phyloP scores from a whole-genome alignment of 2,797 vertebrate genomes.

The Girardinus metallicus region DNA sequence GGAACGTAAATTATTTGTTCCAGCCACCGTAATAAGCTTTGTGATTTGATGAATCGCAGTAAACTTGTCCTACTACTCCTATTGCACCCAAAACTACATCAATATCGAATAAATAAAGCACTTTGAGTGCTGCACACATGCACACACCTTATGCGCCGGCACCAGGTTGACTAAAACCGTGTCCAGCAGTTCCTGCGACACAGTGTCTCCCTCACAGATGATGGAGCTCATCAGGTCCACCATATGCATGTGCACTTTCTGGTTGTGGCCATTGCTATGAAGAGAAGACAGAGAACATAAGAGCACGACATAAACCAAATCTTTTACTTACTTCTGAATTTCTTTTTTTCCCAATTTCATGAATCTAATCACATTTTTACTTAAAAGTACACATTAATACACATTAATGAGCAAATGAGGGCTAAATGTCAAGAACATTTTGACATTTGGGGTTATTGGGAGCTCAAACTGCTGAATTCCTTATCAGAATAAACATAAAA shows the following conservation, averaged over 20 bases:
- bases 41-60: background rate
- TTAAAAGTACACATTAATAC: background rate
- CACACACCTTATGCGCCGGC: slow-evolving; percentile 93
- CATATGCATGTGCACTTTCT: slow-evolving; percentile 99
- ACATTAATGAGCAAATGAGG: background rate
- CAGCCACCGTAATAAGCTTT: background rate
- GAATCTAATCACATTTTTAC: background rate
- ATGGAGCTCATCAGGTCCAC: slow-evolving; percentile 99
- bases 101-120: background rate
- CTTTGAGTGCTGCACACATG: background rate
- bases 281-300: slow-evolving; percentile 27
- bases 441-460: background rate
- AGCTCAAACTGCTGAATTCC: background rate
- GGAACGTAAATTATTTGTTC: background rate
- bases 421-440: background rate
- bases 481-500: slow-evolving; percentile 1
- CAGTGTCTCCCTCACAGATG: slow-evolving; percentile 96
- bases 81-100: background rate
- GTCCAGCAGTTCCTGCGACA: slow-evolving; percentile 97
- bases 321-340: background rate
- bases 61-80: background rate
- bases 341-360: background rate
- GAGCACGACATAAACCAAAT: slow-evolving; percentile 1
- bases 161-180: slow-evolving; percentile 96
- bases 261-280: slow-evolving; percentile 96